Evolutionary conservation across 1,140 invertebrate genomes (phyloP), one percentile per base, ranked within the genome.

Genomic region (Cotesia chilonis): DNA sequence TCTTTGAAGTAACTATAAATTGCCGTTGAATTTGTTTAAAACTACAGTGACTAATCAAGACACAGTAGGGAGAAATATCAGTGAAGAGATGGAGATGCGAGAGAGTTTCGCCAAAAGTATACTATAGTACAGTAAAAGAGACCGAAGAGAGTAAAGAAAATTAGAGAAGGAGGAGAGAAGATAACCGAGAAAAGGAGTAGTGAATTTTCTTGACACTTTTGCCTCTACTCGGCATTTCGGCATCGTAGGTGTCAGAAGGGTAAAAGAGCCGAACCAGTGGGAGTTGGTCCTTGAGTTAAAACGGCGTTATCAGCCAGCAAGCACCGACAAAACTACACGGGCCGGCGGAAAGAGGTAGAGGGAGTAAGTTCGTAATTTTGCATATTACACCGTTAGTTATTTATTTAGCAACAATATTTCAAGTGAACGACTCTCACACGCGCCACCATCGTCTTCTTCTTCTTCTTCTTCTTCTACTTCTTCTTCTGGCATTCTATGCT

Each of bases 331-430:
- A 57, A 60, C 55, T 59, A 71, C 60, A 71, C 12, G 52, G 41
- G 41, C 41, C 41, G 10, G 12, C 55, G 38, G 20, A 38, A 75
- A 73, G 73, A 70, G 68, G 74, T 59, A 51, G 66, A 74, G 73
- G 64, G 66, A 74, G 66, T 57, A 72, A 55, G 66, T 69, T 82
- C 80, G 79, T 83, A 83, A 82, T 83, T 83, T 82, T 77, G 79
- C 79, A 81, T 82, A 82, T 82, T 83, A 83, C 80, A 82, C 79
- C 75, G 76, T 81, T 83, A 76, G 79, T 84, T 84, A 82, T 82
- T 83, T 82, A 83, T 83, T 82, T 81, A 81, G 78, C 76, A 82
- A 82, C 80, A 79, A 82, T 82, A 83, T 81, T 81, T 83, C 80
- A 81, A 75, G 76, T 64, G 76, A 82, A 81, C 75, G 78, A 80